Evolutionary conservation across 2,797 vertebrate species (phyloP), one percentile per base, ranked within the genome.

Genomic region (Malurus leucopterus): DNA sequence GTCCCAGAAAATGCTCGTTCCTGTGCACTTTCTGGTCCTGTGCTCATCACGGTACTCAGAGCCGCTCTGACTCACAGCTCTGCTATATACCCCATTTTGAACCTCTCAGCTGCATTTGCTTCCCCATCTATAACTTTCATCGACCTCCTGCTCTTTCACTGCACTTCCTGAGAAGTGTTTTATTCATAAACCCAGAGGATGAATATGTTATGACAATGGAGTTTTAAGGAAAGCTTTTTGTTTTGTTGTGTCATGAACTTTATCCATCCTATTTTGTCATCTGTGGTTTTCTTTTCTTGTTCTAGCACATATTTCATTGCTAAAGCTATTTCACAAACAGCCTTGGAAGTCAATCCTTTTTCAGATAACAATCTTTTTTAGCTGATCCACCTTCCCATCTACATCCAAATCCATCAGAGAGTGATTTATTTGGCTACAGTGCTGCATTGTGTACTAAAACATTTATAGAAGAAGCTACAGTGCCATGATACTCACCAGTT

Each of bases 91-190:
- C 89, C 81, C 49, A 0, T 81, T 84, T 79, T 75, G 82, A 92
- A 91, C 86, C 91, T 89, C 93, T 76, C 80, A 18, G 92, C 93
- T 92, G 70, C 77, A 16, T 95, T 82, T 78, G 8, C 36, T 91
- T 93, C 41, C 63, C 54, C 54, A 64, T 86, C 74, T 81, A 73
- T 58, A 82, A 91, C 85, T 91, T 89, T 81, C 3, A 6, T 70
- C 8, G 19, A 88, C 85, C 85, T 89, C 64, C 73, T 76, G 92
- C 74, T 92, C 85, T 61, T 73, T 34, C 86, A 30, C 32, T 87
- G 82, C 83, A 82, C 91, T 93, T 93, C 92, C 91, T 92, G 92
- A 49, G 57, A 93, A 94, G 86, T 55, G 71, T 94, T 95, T 92
- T 92, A 68, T 91, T 93, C 87, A 30, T 1, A 5, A 58, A 86